Percentiles rank a stretch among this genome's conserved stretches.
Conservation (phyloP, 2,888 invertebrate genomes). For the Nineta flava region DNA sequence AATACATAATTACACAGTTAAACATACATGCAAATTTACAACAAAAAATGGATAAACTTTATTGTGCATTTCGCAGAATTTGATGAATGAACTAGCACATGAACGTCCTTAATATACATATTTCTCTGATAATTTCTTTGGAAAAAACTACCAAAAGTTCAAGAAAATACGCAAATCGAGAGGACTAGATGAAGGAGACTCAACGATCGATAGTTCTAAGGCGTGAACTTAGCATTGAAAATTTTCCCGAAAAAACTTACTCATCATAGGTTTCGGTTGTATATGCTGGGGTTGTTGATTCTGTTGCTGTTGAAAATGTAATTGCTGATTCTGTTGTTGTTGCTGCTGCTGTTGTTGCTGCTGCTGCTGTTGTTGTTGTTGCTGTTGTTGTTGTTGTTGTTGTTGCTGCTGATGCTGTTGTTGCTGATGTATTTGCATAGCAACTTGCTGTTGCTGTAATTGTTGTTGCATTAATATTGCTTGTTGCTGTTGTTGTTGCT, state of each 20-base stretch:
- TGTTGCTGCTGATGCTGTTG: constrained; percentile 21
- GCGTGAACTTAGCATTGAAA: no score
- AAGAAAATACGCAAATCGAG: no score
- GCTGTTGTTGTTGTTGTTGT: constrained; percentile 20
- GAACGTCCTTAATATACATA: no score
- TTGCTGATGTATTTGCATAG: constrained; percentile 19
- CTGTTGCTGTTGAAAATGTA: constrained; percentile 22
- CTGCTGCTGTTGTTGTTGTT: constrained; percentile 10
- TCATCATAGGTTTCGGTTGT: constrained; percentile 38
- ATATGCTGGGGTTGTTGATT: constrained; percentile 32
- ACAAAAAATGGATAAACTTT: no score
- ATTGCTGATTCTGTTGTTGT: constrained; percentile 22
- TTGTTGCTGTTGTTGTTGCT: constrained; percentile 41
- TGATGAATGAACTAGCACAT: no score
- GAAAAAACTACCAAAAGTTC: no score
- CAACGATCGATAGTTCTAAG: no score
- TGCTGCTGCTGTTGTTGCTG: constrained; percentile 21
- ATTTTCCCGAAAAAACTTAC: constrained; percentile 20
- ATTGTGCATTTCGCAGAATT: no score
- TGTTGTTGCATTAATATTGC: constrained; percentile 36
- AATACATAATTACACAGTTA: no score
- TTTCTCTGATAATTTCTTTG: no score
- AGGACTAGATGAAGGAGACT: no score
- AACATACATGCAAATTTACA: no score
- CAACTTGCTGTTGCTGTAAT: constrained; percentile 17